Evolutionary conservation across 2,888 invertebrate genomes (phyloP).

Genomic region (Lottia scabra): DNA sequence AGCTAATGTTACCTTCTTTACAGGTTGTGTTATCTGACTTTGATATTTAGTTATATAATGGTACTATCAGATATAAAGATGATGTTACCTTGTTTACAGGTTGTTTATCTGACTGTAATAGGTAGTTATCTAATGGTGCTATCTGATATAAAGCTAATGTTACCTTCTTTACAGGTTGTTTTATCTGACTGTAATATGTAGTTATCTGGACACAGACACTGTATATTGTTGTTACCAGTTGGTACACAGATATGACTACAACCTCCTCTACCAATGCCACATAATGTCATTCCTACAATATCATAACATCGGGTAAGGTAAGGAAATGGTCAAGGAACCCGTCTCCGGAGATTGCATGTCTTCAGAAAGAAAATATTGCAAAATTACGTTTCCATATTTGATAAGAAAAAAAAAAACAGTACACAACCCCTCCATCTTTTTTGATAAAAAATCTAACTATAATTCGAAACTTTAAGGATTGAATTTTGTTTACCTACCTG

Average conservation of each 20-base stretch:
- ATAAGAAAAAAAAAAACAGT: too few species aligned
- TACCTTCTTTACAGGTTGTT: conserved; percentile 43
- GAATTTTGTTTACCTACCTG: conserved; percentile 28
- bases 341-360: too few species aligned
- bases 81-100: too few species aligned
- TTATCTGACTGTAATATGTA: conserved; percentile 43
- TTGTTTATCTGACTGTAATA: conserved; percentile 26
- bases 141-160: conserved; percentile 6
- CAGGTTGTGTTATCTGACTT: conserved; percentile 41
- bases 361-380: too few species aligned
- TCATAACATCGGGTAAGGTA: too few species aligned
- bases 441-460: too few species aligned
- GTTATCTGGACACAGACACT: conserved; percentile 51
- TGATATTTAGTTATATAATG: too few species aligned
- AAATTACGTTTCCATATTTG: too few species aligned
- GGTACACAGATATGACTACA: conserved; percentile 58
- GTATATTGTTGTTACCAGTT: conserved; percentile 26
- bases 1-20: conserved; percentile 36
- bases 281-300: conserved; percentile 43
- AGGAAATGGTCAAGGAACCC: too few species aligned
- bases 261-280: conserved; percentile 44
- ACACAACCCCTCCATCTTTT: too few species aligned
- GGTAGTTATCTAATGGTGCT: conserved; percentile 24
- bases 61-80: too few species aligned
- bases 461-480: too few species aligned